Evolutionary conservation across 2,113 vertebrate species (phyloP).

Genomic region (Nannospalax galili): DNA sequence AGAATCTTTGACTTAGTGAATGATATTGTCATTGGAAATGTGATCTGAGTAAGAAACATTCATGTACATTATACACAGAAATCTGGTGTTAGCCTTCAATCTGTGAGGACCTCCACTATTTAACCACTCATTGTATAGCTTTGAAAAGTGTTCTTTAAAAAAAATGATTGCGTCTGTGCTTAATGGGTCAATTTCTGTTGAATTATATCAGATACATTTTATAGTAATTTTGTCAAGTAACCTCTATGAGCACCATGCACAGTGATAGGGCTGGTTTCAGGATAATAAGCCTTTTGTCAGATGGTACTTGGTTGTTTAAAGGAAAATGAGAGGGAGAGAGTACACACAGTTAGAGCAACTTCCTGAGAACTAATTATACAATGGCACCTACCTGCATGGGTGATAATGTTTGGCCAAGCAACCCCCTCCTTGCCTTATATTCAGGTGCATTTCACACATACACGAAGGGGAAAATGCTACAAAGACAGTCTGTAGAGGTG

Average conservation of each 20-base stretch:
- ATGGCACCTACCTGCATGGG: background rate
- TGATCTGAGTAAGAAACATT: constrained; percentile 12
- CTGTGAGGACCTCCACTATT: background rate
- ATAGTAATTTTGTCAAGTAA: background rate
- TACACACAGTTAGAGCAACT: background rate
- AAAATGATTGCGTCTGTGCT: background rate
- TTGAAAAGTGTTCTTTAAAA: background rate
- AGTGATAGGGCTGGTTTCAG: background rate
- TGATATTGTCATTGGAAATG: constrained; percentile 42
- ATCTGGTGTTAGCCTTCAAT: background rate
- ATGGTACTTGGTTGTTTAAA: background rate
- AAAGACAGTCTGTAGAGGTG: background rate
- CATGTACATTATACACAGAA: constrained; percentile 26
- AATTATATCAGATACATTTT: background rate
- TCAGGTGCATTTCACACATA: background rate
- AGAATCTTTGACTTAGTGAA: constrained; percentile 16
- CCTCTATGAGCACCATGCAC: background rate
- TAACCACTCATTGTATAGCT: background rate
- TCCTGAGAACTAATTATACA: background rate
- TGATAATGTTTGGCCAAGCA: background rate
- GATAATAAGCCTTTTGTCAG: constrained; percentile 10
- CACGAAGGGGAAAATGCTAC: background rate
- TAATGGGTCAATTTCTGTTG: background rate
- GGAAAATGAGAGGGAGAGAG: background rate
- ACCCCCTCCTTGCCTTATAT: background rate